phyloP scores from a whole-genome alignment of 2,797 vertebrate genomes.

The Pitangus sulphuratus region DNA sequence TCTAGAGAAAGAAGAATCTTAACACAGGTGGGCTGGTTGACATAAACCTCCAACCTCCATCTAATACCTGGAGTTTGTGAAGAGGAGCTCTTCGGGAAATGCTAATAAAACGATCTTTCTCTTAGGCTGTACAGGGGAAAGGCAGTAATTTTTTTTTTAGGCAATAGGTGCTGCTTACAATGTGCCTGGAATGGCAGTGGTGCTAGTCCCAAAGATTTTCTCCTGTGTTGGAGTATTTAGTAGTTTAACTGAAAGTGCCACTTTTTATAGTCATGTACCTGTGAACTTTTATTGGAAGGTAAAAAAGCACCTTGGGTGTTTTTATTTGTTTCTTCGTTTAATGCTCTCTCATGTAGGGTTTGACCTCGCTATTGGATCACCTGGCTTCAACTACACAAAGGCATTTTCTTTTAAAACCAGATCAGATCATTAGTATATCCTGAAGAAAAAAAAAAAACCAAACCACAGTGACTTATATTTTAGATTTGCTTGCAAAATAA shows the following conservation, averaged over 20 bases:
- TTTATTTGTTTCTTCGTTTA: background rate
- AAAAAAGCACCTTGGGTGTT: background rate
- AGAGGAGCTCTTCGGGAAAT: background rate
- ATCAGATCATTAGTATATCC: background rate
- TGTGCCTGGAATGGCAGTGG: background rate
- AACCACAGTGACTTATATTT: background rate
- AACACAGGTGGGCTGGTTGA: background rate
- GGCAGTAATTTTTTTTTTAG: background rate
- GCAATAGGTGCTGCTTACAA: background rate
- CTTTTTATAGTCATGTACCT: background rate
- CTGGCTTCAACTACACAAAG: background rate
- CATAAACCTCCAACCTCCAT: background rate
- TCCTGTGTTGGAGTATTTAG: background rate
- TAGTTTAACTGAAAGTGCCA: background rate
- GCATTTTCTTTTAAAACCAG: background rate
- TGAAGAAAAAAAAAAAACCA: background rate
- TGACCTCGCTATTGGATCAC: background rate
- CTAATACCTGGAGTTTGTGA: background rate
- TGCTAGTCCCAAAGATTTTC: background rate
- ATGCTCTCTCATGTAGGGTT: background rate
- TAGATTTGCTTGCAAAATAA: slow-evolving; percentile 40
- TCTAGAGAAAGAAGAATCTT: background rate
- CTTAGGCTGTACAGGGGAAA: background rate
- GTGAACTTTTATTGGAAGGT: background rate
- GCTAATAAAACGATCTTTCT: background rate